Conservation (phyloP, 2,797 vertebrate species). For the Neopelma chrysocephalum region DNA sequence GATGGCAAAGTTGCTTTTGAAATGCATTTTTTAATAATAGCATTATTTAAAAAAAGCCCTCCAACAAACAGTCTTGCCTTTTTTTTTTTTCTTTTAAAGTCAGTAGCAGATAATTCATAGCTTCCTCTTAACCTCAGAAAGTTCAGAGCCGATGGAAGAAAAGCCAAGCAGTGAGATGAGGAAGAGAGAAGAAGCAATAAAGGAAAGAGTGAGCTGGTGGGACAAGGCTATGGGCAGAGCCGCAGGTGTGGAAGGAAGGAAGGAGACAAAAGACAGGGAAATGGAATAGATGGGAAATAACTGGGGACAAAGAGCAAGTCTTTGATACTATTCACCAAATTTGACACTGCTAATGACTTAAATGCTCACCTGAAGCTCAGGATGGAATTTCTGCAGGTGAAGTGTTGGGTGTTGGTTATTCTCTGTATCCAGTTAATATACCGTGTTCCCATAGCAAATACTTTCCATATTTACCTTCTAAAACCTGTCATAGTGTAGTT, state of each 20-base stretch:
- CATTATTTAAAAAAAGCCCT: accelerated
- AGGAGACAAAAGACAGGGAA: conserved; percentile 23
- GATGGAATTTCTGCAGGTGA: background rate
- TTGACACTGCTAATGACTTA: conserved; percentile 29
- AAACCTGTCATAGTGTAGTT: background rate
- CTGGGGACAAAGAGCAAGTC: background rate
- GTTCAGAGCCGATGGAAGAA: background rate
- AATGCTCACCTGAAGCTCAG: background rate
- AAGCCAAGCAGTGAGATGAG: background rate
- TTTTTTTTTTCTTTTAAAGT: background rate
- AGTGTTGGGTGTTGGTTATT: background rate
- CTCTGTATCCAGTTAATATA: background rate
- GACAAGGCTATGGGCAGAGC: background rate
- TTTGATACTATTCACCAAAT: background rate
- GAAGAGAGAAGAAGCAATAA: background rate
- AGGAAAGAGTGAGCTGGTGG: background rate
- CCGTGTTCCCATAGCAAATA: background rate
- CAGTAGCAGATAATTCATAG: background rate
- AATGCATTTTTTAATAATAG: background rate
- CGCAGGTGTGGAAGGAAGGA: conserved; percentile 25
- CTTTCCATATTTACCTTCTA: background rate
- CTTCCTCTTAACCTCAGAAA: background rate
- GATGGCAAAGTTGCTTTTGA: background rate
- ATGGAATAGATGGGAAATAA: background rate
- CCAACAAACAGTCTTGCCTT: background rate